These are phyloP conservation scores for Pyrocoelia pectoralis DNA, from an alignment of 2,888 invertebrate genomes.

Conservation along the genomic window DNA sequence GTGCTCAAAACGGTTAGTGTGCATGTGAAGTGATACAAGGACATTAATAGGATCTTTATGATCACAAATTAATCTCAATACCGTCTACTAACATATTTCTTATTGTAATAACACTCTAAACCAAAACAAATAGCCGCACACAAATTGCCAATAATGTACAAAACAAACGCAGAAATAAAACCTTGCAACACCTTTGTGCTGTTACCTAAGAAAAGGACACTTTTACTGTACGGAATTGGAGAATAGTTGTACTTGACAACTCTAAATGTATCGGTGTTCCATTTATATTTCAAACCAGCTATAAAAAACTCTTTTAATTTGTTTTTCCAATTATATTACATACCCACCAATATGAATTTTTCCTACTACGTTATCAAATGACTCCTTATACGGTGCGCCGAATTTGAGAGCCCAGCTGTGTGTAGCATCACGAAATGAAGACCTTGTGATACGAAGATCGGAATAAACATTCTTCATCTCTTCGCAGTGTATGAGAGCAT, in stretches of 20 bases:
- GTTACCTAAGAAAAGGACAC: slow-evolving; percentile 11
- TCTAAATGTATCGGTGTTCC: slow-evolving; percentile 36
- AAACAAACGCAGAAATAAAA: slow-evolving; percentile 37
- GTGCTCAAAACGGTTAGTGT: too few relatives aligned
- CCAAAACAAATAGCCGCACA: slow-evolving; percentile 29
- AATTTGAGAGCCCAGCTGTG: slow-evolving; percentile 40
- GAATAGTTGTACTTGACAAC: slow-evolving; percentile 18
- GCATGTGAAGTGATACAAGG: too few relatives aligned
- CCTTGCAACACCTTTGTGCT: slow-evolving; percentile 21
- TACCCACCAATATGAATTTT: slow-evolving; percentile 37
- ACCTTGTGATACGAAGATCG: slow-evolving; percentile 37
- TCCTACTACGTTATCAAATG: slow-evolving; percentile 36
- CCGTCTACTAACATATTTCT: too few relatives aligned
- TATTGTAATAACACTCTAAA: slow-evolving; percentile 17
- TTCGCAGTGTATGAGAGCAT: slow-evolving; percentile 27
- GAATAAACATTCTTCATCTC: slow-evolving; percentile 17
- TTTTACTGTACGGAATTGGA: slow-evolving; percentile 34
- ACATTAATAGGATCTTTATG: too few relatives aligned
- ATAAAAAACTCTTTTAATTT: slow-evolving; percentile 18
- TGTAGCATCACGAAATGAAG: slow-evolving; percentile 34
- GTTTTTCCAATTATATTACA: background rate
- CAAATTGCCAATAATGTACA: slow-evolving; percentile 36
- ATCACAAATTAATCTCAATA: too few relatives aligned
- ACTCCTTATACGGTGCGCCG: slow-evolving; percentile 40
- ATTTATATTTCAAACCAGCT: slow-evolving; percentile 42